Conservation (phyloP, 2,888 invertebrate species). For the Protula sp. region DNA sequence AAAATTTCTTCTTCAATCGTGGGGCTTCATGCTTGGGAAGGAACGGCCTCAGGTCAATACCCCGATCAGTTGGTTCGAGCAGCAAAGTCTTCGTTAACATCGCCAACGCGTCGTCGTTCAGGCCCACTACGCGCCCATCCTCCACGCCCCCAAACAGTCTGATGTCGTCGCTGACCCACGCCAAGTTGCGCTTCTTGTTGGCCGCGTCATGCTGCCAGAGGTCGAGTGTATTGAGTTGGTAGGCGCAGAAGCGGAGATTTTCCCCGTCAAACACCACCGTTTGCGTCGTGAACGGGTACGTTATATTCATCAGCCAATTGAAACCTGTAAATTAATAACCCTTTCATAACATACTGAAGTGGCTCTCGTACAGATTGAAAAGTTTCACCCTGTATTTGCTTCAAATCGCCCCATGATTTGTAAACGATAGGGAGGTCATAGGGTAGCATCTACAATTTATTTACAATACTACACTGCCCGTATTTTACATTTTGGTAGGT, state of each 20-base stretch:
- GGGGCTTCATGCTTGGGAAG: constrained; percentile 57
- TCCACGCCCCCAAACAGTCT: constrained; percentile 72
- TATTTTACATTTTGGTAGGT: no score
- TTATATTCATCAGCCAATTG: constrained; percentile 81
- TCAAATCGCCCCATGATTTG: no score
- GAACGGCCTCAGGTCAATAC: constrained; percentile 69
- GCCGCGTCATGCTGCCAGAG: constrained; percentile 57
- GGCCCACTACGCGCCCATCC: constrained; percentile 57
- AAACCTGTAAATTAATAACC: constrained; percentile 62
- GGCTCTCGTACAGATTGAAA: no score
- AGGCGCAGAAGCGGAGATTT: constrained; percentile 77
- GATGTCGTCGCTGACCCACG: constrained; percentile 72
- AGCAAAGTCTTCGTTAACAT: constrained; percentile 69
- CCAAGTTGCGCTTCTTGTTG: constrained; percentile 71
- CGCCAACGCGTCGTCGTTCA: constrained; percentile 75
- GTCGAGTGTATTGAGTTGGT: constrained; percentile 82
- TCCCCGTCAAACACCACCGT: constrained; percentile 83
- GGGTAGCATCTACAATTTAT: no score
- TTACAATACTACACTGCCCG: no score
- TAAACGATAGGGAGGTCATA: no score
- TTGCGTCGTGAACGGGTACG: constrained; percentile 86
- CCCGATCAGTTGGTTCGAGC: constrained; percentile 45
- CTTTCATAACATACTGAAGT: no score
- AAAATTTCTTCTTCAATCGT: constrained; percentile 2
- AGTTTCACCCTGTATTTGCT: no score